phyloP scores from a whole-genome alignment of 2,888 invertebrate genomes.

The Lithophane socia region DNA sequence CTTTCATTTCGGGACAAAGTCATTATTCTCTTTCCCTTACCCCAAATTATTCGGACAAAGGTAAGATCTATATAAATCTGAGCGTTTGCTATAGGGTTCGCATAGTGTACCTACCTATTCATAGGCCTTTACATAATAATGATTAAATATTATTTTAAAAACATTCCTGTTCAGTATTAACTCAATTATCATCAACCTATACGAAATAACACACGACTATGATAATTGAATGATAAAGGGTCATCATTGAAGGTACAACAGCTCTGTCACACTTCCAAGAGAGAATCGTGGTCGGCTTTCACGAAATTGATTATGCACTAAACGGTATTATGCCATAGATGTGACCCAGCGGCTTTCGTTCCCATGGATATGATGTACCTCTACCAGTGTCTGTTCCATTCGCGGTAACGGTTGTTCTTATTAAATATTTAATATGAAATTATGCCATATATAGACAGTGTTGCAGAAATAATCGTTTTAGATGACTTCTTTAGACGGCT shows the following conservation, averaged over 20 bases:
- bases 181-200: conserved; percentile 25
- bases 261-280: conserved; percentile 46
- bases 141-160: neutral
- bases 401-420: conserved; percentile 45
- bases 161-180: neutral
- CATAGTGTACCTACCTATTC: neutral
- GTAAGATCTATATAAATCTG: neutral
- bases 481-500: neutral
- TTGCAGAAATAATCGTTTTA: neutral
- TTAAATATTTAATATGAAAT: conserved; percentile 33
- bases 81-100: neutral
- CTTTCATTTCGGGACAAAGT: neutral
- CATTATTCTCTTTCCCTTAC: neutral
- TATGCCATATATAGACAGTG: conserved; percentile 7
- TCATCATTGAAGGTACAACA: conserved; percentile 35
- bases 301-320: conserved; percentile 59
- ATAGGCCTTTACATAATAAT: neutral
- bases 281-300: conserved; percentile 55
- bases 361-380: conserved; percentile 43
- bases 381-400: conserved; percentile 17
- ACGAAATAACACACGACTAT: conserved; percentile 38
- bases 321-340: conserved; percentile 47
- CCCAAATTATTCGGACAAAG: neutral
- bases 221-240: conserved; percentile 53
- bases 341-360: conserved; percentile 57